Evolutionary conservation across 1,140 invertebrate species (phyloP), one percentile per base, ranked within the genome.

Genomic region (Cherax destructor): DNA sequence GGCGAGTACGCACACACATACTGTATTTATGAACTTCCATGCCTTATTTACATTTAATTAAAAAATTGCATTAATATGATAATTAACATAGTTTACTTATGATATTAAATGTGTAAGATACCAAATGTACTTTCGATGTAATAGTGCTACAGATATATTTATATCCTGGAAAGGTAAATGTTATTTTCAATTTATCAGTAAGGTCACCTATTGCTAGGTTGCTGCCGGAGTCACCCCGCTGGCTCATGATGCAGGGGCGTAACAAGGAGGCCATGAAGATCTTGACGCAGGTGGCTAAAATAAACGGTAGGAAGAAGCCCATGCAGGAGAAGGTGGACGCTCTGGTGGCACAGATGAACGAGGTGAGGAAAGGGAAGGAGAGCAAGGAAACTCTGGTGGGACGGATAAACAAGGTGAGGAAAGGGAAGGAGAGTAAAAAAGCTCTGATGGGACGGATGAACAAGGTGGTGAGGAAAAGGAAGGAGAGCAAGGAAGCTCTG

Each of bases 201-300:
- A 41, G 30, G 2, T 41, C 30, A 41, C 30, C 30, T 41, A 2
- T 41, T 41, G 30, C 6, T 81, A 91, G 96, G 87, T 96, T 97
- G 85, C 95, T 98, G 95, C 97, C 98, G 80, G 97, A 98, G 95
- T 98, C 97, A 41, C 97, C 97, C 1, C 95, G 97, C 92, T 98
- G 97, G 97, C 95, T 98, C 4, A 93, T 98, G 72, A 97, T 97
- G 92, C 97, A 96, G 94, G 97, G 97, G 10, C 96, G 96, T 79
- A 95, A 97, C n/a, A 96, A 97, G 92, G 97, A 98, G 95, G 97
- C 97, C 0, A 96, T 97, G 76, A 95, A 96, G 87, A 96, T 98
- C 85, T 94, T 98, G 7, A 96, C 97, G 95, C 96, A 95, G 13
- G 95, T 98, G 88, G 97, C 97, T 1, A 95, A 95, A 93, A 95